phyloP scores from a whole-genome alignment of 2,113 vertebrate genomes.

The Chroicocephalus ridibundus region DNA sequence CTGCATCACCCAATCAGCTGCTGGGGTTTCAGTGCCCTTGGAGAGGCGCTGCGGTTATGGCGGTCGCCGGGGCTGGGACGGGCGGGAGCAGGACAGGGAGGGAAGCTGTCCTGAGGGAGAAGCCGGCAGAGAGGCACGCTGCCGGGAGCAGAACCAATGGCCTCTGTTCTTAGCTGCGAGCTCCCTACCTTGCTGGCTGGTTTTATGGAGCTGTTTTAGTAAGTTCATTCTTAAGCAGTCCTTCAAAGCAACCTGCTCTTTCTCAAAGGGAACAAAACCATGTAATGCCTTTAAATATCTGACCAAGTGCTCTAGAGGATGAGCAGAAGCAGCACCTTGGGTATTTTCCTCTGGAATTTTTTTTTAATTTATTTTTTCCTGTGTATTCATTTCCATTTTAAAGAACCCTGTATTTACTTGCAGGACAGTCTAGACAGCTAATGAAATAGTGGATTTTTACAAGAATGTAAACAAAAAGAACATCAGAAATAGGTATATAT shows the following conservation, averaged over 20 bases:
- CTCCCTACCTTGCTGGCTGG: background rate
- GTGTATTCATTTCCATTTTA: background rate
- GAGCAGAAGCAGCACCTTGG: background rate
- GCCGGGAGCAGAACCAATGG: background rate
- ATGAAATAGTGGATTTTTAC: background rate
- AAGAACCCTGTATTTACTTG: background rate
- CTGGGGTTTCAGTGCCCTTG: rapidly evolving
- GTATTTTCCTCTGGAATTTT: background rate
- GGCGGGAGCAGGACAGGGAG: too few species aligned
- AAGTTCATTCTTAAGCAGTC: background rate
- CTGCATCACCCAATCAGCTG: background rate
- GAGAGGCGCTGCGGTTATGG: rapidly evolving
- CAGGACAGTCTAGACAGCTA: background rate
- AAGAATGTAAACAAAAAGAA: background rate
- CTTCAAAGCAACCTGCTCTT: background rate
- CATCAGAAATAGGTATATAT: background rate
- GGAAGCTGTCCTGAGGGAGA: background rate
- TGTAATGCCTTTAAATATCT: background rate
- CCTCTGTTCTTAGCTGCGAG: background rate
- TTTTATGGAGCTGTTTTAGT: background rate
- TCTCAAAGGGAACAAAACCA: background rate
- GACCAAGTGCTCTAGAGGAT: background rate
- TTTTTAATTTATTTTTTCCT: background rate
- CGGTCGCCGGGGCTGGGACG: rapidly evolving
- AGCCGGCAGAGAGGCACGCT: too few species aligned